phyloP scores from a whole-genome alignment of 2,888 invertebrate species.

The Ophion ellenae region DNA sequence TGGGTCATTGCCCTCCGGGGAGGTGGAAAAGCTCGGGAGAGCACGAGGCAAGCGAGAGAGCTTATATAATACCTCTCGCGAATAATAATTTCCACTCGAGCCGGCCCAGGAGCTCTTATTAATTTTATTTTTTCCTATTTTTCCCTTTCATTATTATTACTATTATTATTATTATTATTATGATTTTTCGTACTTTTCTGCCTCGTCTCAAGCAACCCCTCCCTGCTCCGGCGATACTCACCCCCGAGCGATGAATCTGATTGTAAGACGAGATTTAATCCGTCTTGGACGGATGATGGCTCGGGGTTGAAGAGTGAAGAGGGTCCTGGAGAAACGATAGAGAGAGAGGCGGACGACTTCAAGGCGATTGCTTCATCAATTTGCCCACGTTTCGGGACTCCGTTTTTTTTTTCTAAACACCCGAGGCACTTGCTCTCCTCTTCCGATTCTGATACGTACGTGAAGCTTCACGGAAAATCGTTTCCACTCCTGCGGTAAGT shows the following conservation, averaged over 20 bases:
- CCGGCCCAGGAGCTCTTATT: constrained; percentile 57
- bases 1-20: constrained; percentile 69
- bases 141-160: not conserved
- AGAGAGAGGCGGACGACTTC: constrained; percentile 39
- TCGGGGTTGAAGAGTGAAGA: constrained; percentile 43
- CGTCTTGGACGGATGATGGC: constrained; percentile 55
- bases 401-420: constrained; percentile 7
- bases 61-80: constrained; percentile 57
- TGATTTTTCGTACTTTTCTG: not conserved
- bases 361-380: constrained; percentile 68
- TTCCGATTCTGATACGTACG: constrained; percentile 28
- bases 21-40: constrained; percentile 49
- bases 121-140: constrained; percentile 49
- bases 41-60: constrained; percentile 35
- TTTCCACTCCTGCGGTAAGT: constrained; percentile 29
- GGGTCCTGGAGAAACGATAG: constrained; percentile 27
- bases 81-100: constrained; percentile 68
- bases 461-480: constrained; percentile 47
- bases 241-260: constrained; percentile 52
- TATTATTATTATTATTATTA: not conserved
- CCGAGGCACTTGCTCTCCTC: constrained; percentile 33
- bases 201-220: not conserved
- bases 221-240: constrained; percentile 7
- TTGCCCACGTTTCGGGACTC: constrained; percentile 41
- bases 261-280: constrained; percentile 65